Base-by-base conservation (phyloP, 1,140 invertebrate genomes). In the Sarcophaga bullata region DNA sequence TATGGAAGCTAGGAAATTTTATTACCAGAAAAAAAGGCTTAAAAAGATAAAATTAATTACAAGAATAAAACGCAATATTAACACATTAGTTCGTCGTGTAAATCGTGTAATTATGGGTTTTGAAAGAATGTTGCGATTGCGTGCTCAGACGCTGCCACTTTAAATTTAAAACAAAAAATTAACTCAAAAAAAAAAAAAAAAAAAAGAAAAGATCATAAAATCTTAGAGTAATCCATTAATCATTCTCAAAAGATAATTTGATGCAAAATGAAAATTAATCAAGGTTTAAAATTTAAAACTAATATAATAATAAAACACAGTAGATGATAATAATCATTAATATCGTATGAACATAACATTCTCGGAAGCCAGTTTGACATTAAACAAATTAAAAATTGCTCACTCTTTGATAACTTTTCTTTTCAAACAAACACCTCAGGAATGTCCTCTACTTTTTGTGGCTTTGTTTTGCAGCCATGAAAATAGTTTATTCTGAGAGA, bases 101-200 rank as follows among this genome's bases (percentile, higher is more conserved):
- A n/a, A 19, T 7, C 15, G 62, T 68, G 62, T 68, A 68, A 68
- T 68, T 68, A 68, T 68, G n/a, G 25, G 62, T 68, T 19, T 68
- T 68, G 62, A 68, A 68, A 68, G n/a, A 68, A 68, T 68, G 62
- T 68, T 68, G 17, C 17, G n/a, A 25, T 68, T 68, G 62, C 62
- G 62, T 68, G 62, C 19, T 68, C 6, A 19, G 19, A 68, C n/a
- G 17, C 62, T 68, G 17, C 15, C 62, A 25, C 17, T 68, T 68
- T 68, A 19, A 68, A 37, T 37, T 37, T 2, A 37, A 37, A 37
- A 37, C 1, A 58, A n/a, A 58, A 8, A 68, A 8, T 68, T 68
- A 37, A 68, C 62, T 68, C 54, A 15, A 68, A 68, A 25, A 19
- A 19, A 25, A 68, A 37, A 4, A 37, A 68, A 58, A 19, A 19